Conservation (phyloP, 2,888 invertebrate species). For the Cheilosia scutellata region DNA sequence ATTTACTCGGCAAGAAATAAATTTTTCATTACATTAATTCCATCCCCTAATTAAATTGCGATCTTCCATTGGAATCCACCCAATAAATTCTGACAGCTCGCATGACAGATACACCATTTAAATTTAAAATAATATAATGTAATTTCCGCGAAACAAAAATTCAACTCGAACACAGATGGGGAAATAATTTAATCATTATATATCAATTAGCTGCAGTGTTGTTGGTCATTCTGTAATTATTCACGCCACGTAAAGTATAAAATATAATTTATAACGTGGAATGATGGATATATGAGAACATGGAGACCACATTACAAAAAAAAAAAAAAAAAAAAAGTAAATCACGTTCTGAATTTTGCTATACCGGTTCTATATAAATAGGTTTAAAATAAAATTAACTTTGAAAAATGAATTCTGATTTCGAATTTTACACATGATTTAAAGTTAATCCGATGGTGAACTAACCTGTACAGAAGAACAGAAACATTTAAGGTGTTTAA, state of each 20-base stretch:
- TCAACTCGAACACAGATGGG: conserved; percentile 33
- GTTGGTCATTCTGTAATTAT: conserved; percentile 35
- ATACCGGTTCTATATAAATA: background rate
- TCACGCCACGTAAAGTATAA: conserved; percentile 29
- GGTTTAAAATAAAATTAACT: background rate
- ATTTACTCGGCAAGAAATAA: conserved; percentile 20
- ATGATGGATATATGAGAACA: background rate
- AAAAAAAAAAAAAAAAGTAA: conserved; percentile 37
- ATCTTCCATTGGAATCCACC: conserved; percentile 51
- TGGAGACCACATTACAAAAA: conserved; percentile 22
- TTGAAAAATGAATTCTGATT: background rate
- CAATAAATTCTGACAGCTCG: conserved; percentile 54
- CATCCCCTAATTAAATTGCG: conserved; percentile 54
- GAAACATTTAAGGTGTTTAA: too few species aligned
- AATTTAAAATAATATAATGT: background rate
- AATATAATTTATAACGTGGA: conserved; percentile 1
- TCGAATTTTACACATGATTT: background rate
- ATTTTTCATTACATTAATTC: conserved; percentile 49
- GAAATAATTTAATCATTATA: conserved; percentile 60
- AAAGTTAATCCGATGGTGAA: too few species aligned
- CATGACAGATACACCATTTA: conserved; percentile 25
- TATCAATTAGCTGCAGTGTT: conserved; percentile 58
- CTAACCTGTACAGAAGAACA: too few species aligned
- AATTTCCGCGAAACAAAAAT: conserved; percentile 5
- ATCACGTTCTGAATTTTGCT: background rate